Conservation (phyloP, 2,113 vertebrate species). For the Dipodomys stephensi region DNA sequence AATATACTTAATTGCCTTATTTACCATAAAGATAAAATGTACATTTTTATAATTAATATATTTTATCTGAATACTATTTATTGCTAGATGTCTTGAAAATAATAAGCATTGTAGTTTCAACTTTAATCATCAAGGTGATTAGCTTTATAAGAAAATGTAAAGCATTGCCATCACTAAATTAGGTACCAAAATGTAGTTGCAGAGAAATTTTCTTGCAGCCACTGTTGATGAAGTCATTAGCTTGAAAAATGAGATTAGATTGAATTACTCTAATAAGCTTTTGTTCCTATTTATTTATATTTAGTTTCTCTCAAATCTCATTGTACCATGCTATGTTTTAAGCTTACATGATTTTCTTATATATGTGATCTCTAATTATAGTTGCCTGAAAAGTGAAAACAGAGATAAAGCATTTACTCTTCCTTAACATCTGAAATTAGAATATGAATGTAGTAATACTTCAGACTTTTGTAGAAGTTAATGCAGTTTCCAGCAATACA, state of each 20-base stretch:
- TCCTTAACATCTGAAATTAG: not conserved
- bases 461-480: not conserved
- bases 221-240: not conserved
- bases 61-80: not conserved
- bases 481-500: not conserved
- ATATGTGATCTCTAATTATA: not conserved
- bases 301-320: not conserved
- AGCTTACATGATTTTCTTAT: not conserved
- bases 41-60: not conserved
- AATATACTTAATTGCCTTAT: not conserved
- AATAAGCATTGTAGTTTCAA: not conserved
- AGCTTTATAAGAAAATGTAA: not conserved
- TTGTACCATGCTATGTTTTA: not conserved
- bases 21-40: not conserved
- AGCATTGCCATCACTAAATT: not conserved
- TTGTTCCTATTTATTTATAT: not conserved
- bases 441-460: not conserved
- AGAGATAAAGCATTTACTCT: not conserved
- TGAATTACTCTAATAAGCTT: not conserved
- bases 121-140: not conserved
- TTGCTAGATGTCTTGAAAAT: not conserved
- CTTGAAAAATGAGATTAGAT: not conserved
- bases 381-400: not conserved
- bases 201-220: not conserved
- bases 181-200: no score